Conservation (phyloP, 2,113 vertebrate genomes). For the Gnathochromis pfefferi region DNA sequence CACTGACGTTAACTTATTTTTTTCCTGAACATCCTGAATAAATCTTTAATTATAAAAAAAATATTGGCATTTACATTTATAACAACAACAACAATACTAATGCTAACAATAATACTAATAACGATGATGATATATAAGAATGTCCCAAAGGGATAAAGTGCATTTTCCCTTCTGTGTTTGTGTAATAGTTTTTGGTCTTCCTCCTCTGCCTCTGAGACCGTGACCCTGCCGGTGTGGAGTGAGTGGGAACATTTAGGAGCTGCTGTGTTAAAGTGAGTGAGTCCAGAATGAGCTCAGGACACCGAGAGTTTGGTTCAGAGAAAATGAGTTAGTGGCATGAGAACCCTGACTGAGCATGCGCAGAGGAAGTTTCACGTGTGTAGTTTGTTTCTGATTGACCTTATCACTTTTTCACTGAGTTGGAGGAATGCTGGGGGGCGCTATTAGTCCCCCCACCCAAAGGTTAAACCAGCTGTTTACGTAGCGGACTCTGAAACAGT, state of each 20-base stretch:
- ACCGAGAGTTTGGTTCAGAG: not conserved
- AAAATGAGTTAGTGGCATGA: not conserved
- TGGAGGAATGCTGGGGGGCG: not conserved
- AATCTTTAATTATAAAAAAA: not conserved
- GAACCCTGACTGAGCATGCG: not conserved
- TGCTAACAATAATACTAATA: not conserved
- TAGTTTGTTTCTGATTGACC: not conserved
- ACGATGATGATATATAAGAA: not conserved
- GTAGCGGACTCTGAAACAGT: not conserved
- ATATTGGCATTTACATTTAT: not conserved
- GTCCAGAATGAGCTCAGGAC: not conserved
- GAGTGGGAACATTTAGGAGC: not conserved
- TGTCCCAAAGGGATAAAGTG: not conserved
- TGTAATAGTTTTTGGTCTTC: not conserved
- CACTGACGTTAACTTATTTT: not conserved
- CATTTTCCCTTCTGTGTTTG: not conserved
- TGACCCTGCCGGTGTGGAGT: not conserved
- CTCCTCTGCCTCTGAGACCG: not conserved
- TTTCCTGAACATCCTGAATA: not conserved
- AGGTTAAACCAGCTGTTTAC: not conserved
- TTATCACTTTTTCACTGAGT: not conserved
- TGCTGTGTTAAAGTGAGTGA: not conserved
- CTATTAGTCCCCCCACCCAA: not conserved
- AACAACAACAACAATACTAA: not conserved
- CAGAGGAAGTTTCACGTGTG: not conserved